These are phyloP conservation scores for Spodoptera frugiperda DNA, from an alignment of 1,140 invertebrate species.

Conservation along the genomic window DNA sequence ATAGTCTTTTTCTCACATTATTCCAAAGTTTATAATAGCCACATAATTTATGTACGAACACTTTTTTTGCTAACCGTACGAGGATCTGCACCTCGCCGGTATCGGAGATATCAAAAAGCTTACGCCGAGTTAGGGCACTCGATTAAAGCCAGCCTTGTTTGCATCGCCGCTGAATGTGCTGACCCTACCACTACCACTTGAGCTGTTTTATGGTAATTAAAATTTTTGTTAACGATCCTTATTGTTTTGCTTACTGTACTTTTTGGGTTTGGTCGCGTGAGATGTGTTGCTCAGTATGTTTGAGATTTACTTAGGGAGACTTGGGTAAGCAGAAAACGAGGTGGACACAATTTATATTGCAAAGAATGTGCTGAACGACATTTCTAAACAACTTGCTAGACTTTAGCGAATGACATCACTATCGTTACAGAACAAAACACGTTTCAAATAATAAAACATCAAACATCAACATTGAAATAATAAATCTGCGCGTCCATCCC, in stretches of 20 bases:
- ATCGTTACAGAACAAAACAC: conserved; percentile 11
- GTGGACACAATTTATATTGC: neutral
- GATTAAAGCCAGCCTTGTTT: conserved; percentile 61
- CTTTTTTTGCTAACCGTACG: conserved; percentile 50
- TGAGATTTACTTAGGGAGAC: neutral
- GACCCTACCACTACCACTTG: conserved; percentile 56
- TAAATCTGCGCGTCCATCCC: conserved; percentile 69
- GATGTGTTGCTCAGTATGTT: conserved; percentile 10
- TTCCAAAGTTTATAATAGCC: too few relatives aligned
- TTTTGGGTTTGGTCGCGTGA: conserved; percentile 15
- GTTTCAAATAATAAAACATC: conserved; percentile 57
- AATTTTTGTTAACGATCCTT: conserved; percentile 56
- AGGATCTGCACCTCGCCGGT: conserved; percentile 44
- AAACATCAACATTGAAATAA: conserved; percentile 74
- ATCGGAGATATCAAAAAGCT: conserved; percentile 66
- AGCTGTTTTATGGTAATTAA: conserved; percentile 66
- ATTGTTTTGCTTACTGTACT: conserved; percentile 45
- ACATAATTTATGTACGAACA: neutral
- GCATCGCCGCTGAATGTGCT: conserved; percentile 57
- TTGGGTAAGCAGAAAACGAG: neutral
- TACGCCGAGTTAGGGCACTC: conserved; percentile 58
- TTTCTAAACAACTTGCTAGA: too few relatives aligned
- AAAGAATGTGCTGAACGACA: too few relatives aligned
- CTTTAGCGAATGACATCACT: conserved; percentile 15
- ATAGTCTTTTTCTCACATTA: too few relatives aligned